A percentile compares a stretch with the other conserved stretches of the same genome.
Conservation (phyloP, 64 coral and sea anemone species). For the Pachyseris speciosa region DNA sequence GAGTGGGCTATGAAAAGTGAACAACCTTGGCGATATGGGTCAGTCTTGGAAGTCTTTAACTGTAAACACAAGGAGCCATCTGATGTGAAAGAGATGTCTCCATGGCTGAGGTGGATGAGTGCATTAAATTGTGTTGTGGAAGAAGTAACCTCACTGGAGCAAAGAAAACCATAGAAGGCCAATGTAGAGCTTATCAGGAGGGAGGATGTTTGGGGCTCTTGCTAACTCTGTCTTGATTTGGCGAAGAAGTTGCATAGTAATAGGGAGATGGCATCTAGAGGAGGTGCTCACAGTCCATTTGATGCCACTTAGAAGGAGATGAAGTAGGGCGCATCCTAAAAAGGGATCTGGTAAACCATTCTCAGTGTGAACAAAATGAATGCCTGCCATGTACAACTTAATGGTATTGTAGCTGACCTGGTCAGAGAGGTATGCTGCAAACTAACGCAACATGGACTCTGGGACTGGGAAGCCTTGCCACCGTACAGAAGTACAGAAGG, state of each 20-base stretch:
- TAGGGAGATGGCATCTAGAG: neutral
- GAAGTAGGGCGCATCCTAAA: neutral
- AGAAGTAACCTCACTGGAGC: neutral
- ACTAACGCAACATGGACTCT: neutral
- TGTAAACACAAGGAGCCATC: neutral
- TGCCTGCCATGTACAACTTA: neutral
- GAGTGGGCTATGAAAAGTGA: neutral
- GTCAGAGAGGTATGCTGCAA: neutral
- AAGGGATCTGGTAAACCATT: neutral
- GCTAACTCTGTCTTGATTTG: neutral
- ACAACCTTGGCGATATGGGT: neutral
- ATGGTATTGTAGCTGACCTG: neutral
- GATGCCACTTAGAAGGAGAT: neutral
- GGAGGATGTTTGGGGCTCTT: neutral
- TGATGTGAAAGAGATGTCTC: neutral
- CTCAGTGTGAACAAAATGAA: neutral
- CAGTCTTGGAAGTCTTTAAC: neutral
- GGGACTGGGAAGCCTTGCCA: neutral
- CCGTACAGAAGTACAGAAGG: neutral
- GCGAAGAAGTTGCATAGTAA: neutral
- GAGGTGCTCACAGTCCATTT: neutral
- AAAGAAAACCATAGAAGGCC: neutral
- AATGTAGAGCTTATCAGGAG: neutral
- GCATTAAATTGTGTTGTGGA: neutral
- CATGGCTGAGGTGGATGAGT: neutral